These are phyloP conservation scores for Miniopterus natalensis DNA, from an alignment of 2,113 vertebrate species.

Conservation along the genomic window DNA sequence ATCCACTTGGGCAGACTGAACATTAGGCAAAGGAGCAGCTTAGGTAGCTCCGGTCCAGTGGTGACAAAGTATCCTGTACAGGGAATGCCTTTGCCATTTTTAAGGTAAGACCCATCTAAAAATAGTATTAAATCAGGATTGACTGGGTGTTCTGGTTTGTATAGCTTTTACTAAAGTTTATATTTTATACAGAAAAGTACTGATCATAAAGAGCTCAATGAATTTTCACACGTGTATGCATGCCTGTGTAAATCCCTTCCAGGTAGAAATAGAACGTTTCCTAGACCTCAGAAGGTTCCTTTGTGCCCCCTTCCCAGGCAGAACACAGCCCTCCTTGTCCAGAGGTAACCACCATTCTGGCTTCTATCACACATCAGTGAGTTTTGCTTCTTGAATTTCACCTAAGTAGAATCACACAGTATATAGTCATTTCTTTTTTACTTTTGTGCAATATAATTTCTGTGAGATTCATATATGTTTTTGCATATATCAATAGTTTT, in stretches of 20 bases:
- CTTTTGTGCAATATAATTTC: not conserved
- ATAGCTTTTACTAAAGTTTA: not conserved
- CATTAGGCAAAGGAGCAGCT: not conserved
- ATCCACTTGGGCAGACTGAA: not conserved
- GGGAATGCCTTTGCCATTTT: conserved; percentile 40
- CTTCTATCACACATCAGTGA: not conserved
- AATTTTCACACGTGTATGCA: not conserved
- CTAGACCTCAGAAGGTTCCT: not conserved
- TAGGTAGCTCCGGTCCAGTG: not conserved
- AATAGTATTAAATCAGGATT: not conserved
- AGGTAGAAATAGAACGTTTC: not conserved
- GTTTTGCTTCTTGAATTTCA: conserved; percentile 48
- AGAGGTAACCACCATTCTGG: not conserved
- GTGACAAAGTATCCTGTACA: not conserved
- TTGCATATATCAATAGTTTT: not conserved
- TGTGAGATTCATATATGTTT: not conserved
- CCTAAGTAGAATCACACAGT: not conserved
- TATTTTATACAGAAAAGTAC: conserved; percentile 7
- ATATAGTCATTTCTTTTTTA: not conserved
- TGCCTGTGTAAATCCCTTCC: not conserved
- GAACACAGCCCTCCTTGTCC: not conserved
- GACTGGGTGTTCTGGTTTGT: not conserved
- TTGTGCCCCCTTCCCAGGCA: not conserved
- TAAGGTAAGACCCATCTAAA: not conserved
- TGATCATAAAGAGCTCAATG: not conserved